A percentile compares a stretch with the other conserved stretches of the same genome.
phyloP scores from a whole-genome alignment of 2,888 invertebrate species.

The Aphrophora alni region DNA sequence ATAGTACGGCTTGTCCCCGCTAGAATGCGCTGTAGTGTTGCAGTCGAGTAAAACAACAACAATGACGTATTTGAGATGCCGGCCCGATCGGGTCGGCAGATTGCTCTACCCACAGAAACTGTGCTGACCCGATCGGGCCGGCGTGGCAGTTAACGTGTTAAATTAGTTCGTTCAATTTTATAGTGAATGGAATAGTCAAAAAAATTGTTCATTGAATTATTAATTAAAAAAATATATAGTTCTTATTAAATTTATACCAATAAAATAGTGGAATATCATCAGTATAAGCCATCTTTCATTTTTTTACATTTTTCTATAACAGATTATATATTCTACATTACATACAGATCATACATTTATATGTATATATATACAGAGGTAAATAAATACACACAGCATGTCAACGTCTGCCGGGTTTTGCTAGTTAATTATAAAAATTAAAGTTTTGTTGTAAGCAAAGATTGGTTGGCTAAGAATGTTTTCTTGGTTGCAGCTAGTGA shows the following conservation, averaged over 20 bases:
- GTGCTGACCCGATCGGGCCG: too few relatives aligned
- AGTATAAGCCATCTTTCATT: not conserved
- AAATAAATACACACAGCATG: conserved; percentile 17
- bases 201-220: too few relatives aligned
- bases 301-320: not conserved
- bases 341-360: not conserved
- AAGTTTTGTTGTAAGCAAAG: not conserved
- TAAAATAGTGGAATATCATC: not conserved
- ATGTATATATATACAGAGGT: not conserved
- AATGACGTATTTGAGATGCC: too few relatives aligned
- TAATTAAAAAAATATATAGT: not conserved
- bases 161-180: too few relatives aligned
- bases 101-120: too few relatives aligned
- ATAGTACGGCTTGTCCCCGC: too few relatives aligned
- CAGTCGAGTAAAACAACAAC: too few relatives aligned
- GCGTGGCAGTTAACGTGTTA: too few relatives aligned
- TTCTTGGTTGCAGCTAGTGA: conserved; percentile 41
- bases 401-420: not conserved
- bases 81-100: too few relatives aligned
- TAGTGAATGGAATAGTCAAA: too few relatives aligned
- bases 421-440: not conserved
- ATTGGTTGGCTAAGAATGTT: not conserved
- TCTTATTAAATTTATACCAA: not conserved
- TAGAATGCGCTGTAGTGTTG: too few relatives aligned
- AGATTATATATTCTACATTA: not conserved